Base-by-base conservation (phyloP, 2,888 invertebrate species). In the Dinocampus coccinellae region DNA sequence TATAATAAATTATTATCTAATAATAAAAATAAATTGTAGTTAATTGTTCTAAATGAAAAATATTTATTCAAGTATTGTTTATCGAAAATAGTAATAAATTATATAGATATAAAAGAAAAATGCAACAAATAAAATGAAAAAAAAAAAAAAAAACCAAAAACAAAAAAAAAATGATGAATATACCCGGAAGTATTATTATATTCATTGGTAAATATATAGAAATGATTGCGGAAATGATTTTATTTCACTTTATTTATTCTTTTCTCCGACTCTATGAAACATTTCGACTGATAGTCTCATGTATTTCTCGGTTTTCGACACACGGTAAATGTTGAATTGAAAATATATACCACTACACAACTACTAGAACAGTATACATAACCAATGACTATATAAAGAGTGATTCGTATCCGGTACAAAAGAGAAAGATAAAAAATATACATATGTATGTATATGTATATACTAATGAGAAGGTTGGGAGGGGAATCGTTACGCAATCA, bases 401-500 rank as follows among this genome's bases (percentile, higher is more conserved):
- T 29, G 7, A 7, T 29, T 29, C n/a, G 7, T 29, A 29, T 29
- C 7, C 20, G 7, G 16, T 47, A 47, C 1, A 47, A 20, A 16
- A 47, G 47, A 47, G 47, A 47, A 47, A 47, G 16, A 47, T 47
- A 47, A 20, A 47, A 47, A 16, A 47, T 20, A 47, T 16, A 47
- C 7, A 16, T 47, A n/a, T 47, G 16, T 39, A 20, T 47, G 47
- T 47, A n/a, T 47, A n/a, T 16, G 16, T 47, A 16, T 47, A 47
- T 16, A 47, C n/a, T 47, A 47, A 47, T 39, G 61, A 20, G 36
- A 42, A 42, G 62, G n/a, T n/a, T n/a, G n/a, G n/a, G 29, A 24
- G 36, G 24, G 7, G 39, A 36, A n/a, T n/a, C 22, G 11, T 62
- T 62, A 62, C 39, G 42, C 62, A 62, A 62, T 62, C 62, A 36